phyloP scores from a whole-genome alignment of 2,113 vertebrate species.

The Nesogale talazaci region DNA sequence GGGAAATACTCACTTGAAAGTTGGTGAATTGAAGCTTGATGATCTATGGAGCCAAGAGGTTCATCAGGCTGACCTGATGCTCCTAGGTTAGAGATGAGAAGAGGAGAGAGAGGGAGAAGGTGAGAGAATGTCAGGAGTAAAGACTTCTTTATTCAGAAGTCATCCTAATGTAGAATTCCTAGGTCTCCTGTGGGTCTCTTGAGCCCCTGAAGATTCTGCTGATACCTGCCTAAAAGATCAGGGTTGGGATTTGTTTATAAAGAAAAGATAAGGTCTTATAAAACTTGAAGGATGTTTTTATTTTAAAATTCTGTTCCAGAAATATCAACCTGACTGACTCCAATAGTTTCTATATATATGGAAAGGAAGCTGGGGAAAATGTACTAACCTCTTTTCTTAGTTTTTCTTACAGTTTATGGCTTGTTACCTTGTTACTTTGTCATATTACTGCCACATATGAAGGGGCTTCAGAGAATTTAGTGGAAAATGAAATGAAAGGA shows the following conservation, averaged over 20 bases:
- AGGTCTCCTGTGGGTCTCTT: background rate
- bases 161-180: background rate
- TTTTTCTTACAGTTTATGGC: background rate
- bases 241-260: slow-evolving; percentile 35
- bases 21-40: slow-evolving; percentile 35
- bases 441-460: background rate
- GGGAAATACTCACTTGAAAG: background rate
- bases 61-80: slow-evolving; percentile 35
- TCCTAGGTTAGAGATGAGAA: slow-evolving; percentile 46
- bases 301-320: slow-evolving; percentile 32
- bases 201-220: background rate
- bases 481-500: too few species aligned
- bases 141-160: background rate
- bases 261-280: too few species aligned
- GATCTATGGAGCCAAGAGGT: background rate
- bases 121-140: background rate
- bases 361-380: slow-evolving; percentile 31
- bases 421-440: background rate
- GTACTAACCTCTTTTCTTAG: background rate
- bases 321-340: slow-evolving; percentile 33
- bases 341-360: background rate
- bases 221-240: slow-evolving; percentile 12
- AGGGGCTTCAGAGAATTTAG: too few species aligned
- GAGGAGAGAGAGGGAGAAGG: background rate
- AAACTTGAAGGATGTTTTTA: background rate